These are phyloP conservation scores for Drosophila helvetica DNA, from an alignment of 2,888 invertebrate species.

Conservation along the genomic window DNA sequence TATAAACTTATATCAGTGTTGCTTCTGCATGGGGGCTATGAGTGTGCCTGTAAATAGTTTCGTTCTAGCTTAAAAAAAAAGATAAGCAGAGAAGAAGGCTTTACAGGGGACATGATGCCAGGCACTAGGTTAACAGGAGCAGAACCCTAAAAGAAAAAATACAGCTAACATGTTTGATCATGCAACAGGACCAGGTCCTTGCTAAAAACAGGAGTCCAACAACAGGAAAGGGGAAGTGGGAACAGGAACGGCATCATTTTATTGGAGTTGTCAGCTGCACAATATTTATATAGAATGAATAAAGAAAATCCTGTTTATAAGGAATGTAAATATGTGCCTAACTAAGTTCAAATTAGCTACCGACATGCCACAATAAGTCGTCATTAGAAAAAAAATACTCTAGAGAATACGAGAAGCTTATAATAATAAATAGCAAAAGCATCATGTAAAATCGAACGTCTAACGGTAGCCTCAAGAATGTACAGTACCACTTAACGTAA, in stretches of 20 bases:
- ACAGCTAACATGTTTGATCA: not conserved
- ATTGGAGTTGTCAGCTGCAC: too few species aligned
- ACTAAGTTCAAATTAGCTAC: too few species aligned
- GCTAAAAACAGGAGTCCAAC: not conserved
- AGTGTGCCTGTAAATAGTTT: constrained; percentile 3
- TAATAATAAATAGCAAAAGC: too few species aligned
- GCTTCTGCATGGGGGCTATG: not conserved
- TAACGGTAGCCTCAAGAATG: not conserved
- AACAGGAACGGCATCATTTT: not conserved
- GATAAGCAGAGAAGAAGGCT: not conserved
- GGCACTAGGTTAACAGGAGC: not conserved
- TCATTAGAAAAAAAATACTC: too few species aligned
- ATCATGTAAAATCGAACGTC: not conserved
- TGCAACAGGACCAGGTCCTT: not conserved
- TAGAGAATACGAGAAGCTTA: too few species aligned
- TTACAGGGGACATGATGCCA: too few species aligned
- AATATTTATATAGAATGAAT: too few species aligned
- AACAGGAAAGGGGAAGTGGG: not conserved
- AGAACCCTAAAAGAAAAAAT: not conserved
- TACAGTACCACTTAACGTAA: not conserved
- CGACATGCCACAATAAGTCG: too few species aligned
- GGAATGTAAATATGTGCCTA: too few species aligned
- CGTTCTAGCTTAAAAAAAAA: not conserved
- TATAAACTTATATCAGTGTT: constrained; percentile 32
- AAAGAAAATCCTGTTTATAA: too few species aligned